Evolutionary conservation across 1,140 invertebrate genomes (phyloP).

Genomic region (Drosophila kohkoa): DNA sequence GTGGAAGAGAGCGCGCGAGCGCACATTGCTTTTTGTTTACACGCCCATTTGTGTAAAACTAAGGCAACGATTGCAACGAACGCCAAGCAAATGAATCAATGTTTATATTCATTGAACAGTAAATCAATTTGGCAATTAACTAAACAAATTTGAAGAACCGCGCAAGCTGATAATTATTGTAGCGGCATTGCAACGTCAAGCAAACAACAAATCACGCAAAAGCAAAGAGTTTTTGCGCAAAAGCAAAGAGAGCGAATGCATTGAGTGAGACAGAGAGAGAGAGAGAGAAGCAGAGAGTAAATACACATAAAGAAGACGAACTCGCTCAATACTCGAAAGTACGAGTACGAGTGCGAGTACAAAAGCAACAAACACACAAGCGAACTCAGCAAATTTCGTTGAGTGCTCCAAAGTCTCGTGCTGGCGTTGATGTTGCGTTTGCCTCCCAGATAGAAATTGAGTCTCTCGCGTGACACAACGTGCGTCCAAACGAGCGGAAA

Average conservation of each 20-base stretch:
- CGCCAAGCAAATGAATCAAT: conserved; percentile 20
- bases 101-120: conserved; percentile 22
- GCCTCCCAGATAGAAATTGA: conserved; percentile 72
- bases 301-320: conserved; percentile 27
- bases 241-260: conserved; percentile 33
- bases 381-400: conserved; percentile 22
- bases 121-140: conserved; percentile 35
- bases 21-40: conserved; percentile 67
- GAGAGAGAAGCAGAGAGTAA: neutral
- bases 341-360: conserved; percentile 3
- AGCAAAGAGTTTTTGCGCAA: conserved; percentile 40
- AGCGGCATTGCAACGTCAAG: conserved; percentile 33
- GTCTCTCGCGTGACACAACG: conserved; percentile 78
- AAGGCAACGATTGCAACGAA: conserved; percentile 26
- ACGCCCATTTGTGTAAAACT: conserved; percentile 67
- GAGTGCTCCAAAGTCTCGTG: conserved; percentile 55
- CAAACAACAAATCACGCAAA: conserved; percentile 22
- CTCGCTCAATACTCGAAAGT: conserved; percentile 25
- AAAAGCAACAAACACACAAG: conserved; percentile 20
- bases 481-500: conserved; percentile 77
- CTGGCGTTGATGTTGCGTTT: conserved; percentile 43
- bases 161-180: conserved; percentile 4
- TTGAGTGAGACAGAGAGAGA: conserved; percentile 2
- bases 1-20: conserved; percentile 73
- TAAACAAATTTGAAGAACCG: conserved; percentile 17